Evolutionary conservation across 1,140 invertebrate genomes (phyloP).

Genomic region (Phymastichus coffea): DNA sequence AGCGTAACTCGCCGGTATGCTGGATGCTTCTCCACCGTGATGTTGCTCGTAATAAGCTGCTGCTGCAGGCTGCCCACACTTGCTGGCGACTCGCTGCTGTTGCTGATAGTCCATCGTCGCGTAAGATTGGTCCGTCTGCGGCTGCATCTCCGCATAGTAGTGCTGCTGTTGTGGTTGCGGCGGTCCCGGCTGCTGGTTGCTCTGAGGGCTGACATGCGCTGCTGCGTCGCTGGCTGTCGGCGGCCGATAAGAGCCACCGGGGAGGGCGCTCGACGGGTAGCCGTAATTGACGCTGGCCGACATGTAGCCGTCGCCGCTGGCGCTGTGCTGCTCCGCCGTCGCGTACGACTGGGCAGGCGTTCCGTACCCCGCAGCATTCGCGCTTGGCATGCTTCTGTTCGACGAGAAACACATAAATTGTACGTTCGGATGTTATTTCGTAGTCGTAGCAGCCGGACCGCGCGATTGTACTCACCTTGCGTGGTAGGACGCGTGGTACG

Average conservation of each 20-base stretch:
- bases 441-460: too few species aligned
- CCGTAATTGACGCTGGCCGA: conserved; percentile 15
- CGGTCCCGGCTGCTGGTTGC: background rate
- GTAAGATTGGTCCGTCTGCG: conserved; percentile 38
- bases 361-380: conserved; percentile 4
- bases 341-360: conserved; percentile 2
- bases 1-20: conserved; percentile 53
- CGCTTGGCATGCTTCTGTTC: conserved; percentile 13
- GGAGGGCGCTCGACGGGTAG: conserved; percentile 3
- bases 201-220: background rate
- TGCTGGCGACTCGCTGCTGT: conserved; percentile 29
- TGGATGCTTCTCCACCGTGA: conserved; percentile 54
- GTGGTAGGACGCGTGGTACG: conserved; percentile 49
- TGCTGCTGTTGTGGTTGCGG: conserved; percentile 6
- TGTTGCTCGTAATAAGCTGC: conserved; percentile 52
- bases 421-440: too few species aligned
- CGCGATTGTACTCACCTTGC: too few species aligned
- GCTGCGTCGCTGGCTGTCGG: background rate
- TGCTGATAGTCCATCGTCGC: background rate
- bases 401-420: background rate
- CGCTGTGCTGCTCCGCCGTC: conserved; percentile 30
- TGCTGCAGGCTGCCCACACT: conserved; percentile 2
- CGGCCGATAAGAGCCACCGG: background rate
- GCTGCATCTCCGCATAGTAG: conserved; percentile 14
- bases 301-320: conserved; percentile 49